These are phyloP conservation scores for Bombylius major DNA, from an alignment of 2,888 invertebrate species.

Conservation along the genomic window DNA sequence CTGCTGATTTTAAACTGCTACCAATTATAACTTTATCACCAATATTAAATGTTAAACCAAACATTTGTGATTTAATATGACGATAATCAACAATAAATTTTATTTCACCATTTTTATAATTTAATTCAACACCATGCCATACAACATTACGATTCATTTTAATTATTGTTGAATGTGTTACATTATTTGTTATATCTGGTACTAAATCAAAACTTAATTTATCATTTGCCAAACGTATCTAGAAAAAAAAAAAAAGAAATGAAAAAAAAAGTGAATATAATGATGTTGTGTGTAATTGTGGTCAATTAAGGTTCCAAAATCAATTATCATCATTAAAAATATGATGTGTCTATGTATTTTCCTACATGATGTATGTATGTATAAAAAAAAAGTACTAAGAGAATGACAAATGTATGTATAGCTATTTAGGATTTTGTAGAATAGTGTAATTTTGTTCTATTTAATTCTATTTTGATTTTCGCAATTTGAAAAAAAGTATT, in stretches of 20 bases:
- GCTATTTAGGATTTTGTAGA: no score
- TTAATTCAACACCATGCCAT: slow-evolving; percentile 73
- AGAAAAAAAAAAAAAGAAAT: background rate
- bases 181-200: slow-evolving; percentile 60
- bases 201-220: slow-evolving; percentile 74
- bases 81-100: slow-evolving; percentile 63
- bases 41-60: slow-evolving; percentile 52
- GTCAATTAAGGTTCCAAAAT: no score
- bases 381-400: no score
- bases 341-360: no score
- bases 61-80: slow-evolving; percentile 55
- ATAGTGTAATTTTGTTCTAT: no score
- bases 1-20: slow-evolving; percentile 60
- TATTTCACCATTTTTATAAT: slow-evolving; percentile 61
- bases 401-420: no score
- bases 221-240: slow-evolving; percentile 71
- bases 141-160: slow-evolving; percentile 67
- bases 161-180: slow-evolving; percentile 65
- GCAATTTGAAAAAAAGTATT: no score
- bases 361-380: no score
- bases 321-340: no score
- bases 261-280: no score
- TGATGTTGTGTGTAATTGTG: no score
- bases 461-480: no score
- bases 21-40: slow-evolving; percentile 65